phyloP scores from a whole-genome alignment of 1,140 invertebrate genomes.

The Macrotrachela quadricornifera region DNA sequence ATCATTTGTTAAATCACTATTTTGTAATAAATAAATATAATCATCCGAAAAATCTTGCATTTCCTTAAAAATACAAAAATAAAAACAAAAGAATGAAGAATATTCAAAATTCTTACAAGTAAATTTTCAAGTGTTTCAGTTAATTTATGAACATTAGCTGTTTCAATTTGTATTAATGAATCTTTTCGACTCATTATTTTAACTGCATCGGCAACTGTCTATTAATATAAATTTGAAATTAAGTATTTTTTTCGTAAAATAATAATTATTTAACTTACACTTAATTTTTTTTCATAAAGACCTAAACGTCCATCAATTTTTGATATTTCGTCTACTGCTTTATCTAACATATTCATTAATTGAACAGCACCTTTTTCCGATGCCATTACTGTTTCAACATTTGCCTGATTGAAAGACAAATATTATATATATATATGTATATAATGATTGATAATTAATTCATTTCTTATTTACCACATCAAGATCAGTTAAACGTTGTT shows the following conservation, averaged over 20 bases:
- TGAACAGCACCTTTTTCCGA: slow-evolving; percentile 7
- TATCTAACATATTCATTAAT: slow-evolving; percentile 4
- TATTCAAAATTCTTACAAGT: background rate
- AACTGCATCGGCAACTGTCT: background rate
- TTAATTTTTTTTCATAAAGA: slow-evolving; percentile 7
- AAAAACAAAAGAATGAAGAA: no score
- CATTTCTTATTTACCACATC: background rate
- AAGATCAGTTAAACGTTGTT: background rate
- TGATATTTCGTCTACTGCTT: slow-evolving; percentile 3
- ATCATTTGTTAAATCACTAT: no score
- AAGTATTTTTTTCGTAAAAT: no score
- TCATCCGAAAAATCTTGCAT: no score
- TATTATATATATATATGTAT: background rate
- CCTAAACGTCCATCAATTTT: slow-evolving; percentile 3
- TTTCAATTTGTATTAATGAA: slow-evolving; percentile 3
- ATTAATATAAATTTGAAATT: no score
- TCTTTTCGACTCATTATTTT: slow-evolving; percentile 1
- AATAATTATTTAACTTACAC: background rate
- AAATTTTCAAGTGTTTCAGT: background rate
- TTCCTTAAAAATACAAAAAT: no score
- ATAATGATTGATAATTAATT: background rate
- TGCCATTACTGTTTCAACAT: slow-evolving; percentile 8
- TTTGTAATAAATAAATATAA: no score
- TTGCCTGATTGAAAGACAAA: background rate
- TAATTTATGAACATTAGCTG: slow-evolving; percentile 1